Evolutionary conservation across 2,888 invertebrate genomes (phyloP), one percentile per base, ranked within the genome.

Genomic region (Lymantria dispar): DNA sequence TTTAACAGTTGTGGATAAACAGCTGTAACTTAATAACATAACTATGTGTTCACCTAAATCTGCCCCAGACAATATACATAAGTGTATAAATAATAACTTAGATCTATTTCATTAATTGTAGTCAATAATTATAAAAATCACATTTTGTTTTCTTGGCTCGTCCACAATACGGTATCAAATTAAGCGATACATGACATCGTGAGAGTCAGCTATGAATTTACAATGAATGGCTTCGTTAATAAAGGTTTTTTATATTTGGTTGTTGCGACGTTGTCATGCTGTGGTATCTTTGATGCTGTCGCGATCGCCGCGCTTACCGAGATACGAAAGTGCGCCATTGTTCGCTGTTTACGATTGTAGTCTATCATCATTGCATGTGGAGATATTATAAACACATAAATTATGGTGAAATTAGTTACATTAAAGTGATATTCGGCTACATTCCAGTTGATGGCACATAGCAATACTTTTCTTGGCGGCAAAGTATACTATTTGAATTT

Each of bases 201-300:
- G 71, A 80, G 79, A 72, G 74, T 68, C 74, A 71, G 74, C 68
- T 67, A 74, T 78, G 78, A 76, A 81, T 83, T 77, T 72, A 78
- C 80, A 80, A 80, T 85, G 79, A 80, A 84, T 84, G 83, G 74
- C 66, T 85, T 85, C 78, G 80, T 85, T 84, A 84, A 83, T 83
- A 80, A 75, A 72, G 62, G 66, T 78, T 80, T 78, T 40, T 72
- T 68, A 64, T 72, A 65, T 74, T 66, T 68, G 60, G 57, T 66
- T 64, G 69, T 68, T 70, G 64, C 63, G 60, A 59, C 72, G 70
- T 69, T 65, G 62, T 73, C 69, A 62, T 70, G 69, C 70, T 73
- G 72, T 69, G 78, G 80, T 80, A 72, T 72, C 72, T 80, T 78
- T 76, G 72, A 64, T 70, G 74, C 69, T 72, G 48, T 67, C 22